These are phyloP conservation scores for Sander vitreus DNA, from an alignment of 2,113 vertebrate species.

Conservation along the genomic window DNA sequence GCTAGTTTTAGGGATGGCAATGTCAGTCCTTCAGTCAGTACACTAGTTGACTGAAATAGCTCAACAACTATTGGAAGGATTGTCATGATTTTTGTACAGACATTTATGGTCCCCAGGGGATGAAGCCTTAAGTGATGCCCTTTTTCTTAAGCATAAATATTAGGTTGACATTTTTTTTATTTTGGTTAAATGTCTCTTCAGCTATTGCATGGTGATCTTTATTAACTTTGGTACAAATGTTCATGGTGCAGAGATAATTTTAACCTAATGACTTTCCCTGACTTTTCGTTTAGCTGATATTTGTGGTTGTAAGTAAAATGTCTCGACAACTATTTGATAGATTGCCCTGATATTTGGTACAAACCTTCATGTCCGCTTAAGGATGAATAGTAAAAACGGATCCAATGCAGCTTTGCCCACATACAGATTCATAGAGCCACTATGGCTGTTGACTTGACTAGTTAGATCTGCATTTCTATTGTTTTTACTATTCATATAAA, in stretches of 20 bases:
- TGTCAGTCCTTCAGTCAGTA: neutral
- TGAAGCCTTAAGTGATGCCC: neutral
- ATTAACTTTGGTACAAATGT: too few relatives aligned
- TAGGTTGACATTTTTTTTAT: too few relatives aligned
- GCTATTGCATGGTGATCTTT: neutral
- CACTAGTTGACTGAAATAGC: too few relatives aligned
- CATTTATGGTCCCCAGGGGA: neutral
- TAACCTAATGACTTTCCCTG: neutral
- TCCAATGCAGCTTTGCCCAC: neutral
- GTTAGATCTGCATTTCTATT: neutral
- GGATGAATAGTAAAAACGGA: neutral
- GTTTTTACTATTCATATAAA: neutral
- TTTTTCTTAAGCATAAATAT: neutral
- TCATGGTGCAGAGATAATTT: neutral
- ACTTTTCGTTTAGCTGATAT: neutral
- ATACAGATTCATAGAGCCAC: neutral
- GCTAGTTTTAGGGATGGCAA: neutral
- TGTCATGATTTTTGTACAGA: too few relatives aligned
- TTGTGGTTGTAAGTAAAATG: neutral
- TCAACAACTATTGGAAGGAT: too few relatives aligned
- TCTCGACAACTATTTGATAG: neutral
- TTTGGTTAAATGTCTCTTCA: neutral
- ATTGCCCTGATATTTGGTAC: neutral
- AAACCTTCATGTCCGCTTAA: neutral
- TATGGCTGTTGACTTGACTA: neutral